These are phyloP conservation scores for Lissonota sp. DNA, from an alignment of 2,888 invertebrate species.

Conservation along the genomic window DNA sequence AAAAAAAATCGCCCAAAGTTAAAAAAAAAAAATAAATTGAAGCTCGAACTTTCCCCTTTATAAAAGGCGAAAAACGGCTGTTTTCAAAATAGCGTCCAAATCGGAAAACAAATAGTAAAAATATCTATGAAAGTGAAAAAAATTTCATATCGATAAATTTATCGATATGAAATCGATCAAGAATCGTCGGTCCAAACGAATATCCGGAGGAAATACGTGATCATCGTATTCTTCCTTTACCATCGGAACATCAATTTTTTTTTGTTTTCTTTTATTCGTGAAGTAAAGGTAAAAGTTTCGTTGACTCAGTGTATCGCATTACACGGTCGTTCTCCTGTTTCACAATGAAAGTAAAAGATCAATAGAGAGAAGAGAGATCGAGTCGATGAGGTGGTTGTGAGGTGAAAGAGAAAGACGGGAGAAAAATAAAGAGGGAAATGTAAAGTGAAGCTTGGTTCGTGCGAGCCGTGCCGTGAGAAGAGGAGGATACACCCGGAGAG, in stretches of 20 bases:
- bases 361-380: conserved; percentile 45
- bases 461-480: conserved; percentile 69
- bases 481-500: conserved; percentile 59
- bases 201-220: background rate
- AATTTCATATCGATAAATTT: too few species aligned
- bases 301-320: conserved; percentile 9
- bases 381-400: background rate
- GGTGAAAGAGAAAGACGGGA: conserved; percentile 43
- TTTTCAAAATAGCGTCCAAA: too few species aligned
- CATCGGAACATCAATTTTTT: background rate
- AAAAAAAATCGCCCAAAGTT: too few species aligned
- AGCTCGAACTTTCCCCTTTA: too few species aligned
- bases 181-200: too few species aligned
- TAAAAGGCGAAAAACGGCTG: too few species aligned
- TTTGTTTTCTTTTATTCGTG: background rate
- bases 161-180: too few species aligned
- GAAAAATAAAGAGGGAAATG: conserved; percentile 9
- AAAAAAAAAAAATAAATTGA: too few species aligned
- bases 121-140: too few species aligned
- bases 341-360: conserved; percentile 50
- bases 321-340: conserved; percentile 23
- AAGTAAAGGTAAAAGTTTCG: background rate
- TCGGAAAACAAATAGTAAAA: too few species aligned
- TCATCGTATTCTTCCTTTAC: too few species aligned
- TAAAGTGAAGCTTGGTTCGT: conserved; percentile 34